These are phyloP conservation scores for Hybos culiciformis DNA, from an alignment of 2,888 invertebrate genomes.

Conservation along the genomic window DNA sequence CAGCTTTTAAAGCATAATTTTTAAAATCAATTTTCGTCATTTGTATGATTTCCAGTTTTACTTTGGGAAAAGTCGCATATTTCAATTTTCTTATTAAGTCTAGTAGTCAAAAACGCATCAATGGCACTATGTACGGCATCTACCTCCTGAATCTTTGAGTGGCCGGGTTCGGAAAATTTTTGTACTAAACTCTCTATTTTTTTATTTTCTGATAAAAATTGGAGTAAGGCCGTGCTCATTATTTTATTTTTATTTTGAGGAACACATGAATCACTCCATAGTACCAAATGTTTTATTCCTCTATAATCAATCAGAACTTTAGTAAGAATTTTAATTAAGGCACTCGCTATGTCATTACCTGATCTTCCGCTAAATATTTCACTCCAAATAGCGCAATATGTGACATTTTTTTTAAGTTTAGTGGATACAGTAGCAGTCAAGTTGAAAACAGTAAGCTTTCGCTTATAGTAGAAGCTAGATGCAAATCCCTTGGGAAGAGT, in stretches of 20 bases:
- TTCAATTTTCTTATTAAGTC: no score
- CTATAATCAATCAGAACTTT: neutral
- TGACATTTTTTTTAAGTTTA: neutral
- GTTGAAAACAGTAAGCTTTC: neutral
- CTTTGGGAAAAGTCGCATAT: no score
- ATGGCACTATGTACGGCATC: neutral
- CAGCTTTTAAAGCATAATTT: no score
- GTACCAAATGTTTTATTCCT: neutral
- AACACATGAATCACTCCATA: neutral
- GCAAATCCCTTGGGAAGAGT: neutral
- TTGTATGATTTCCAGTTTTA: no score
- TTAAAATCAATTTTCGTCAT: no score
- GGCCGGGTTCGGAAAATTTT: neutral
- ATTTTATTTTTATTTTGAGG: constrained; percentile 1
- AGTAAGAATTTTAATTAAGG: neutral
- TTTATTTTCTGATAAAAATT: neutral
- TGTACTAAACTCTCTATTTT: neutral
- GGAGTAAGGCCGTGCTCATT: neutral
- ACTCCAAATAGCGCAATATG: neutral
- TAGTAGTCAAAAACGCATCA: no score
- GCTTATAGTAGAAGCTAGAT: neutral
- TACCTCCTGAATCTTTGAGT: neutral
- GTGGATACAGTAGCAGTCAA: neutral
- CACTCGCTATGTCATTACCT: neutral
- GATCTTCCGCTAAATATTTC: neutral